Evolutionary conservation across 2,888 invertebrate genomes (phyloP), one percentile per base, ranked within the genome.

Genomic region (Pocota personata): DNA sequence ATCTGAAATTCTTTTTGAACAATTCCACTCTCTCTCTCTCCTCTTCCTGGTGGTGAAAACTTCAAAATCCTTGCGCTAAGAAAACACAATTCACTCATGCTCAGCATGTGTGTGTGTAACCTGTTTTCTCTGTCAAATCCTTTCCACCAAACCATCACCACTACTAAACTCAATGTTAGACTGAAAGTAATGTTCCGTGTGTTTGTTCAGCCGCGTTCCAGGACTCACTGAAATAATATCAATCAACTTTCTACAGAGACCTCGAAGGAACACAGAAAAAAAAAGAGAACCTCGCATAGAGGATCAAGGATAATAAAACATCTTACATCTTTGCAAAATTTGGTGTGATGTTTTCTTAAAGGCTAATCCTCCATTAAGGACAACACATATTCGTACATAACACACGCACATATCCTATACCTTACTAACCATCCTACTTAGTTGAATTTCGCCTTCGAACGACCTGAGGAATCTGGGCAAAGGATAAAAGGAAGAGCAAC

Each of bases 341-440:
- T 67, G 64, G 82, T 82, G 82, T 82, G 82, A 86, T 86, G 76
- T 82, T 86, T 71, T 82, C 69, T 71, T 62, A 76, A 72, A 32
- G 82, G 86, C 80, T 86, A 86, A 86, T 86, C 86, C 67, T 77
- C 86, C 86, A 86, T 86, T 86, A 86, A 86, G 82, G 55, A 86
- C 76, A 77, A 75, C 75, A 84, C 67, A 62, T 52, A 83, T n/a
- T n/a, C n/a, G n/a, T 67, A 78, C 30, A 64, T 19, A 32, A 78
- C 16, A 62, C 21, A 71, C 62, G 30, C 37, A 43, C 37, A 73
- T 24, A 43, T 27, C 30, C 35, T 50, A 52, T 3, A 19, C 14
- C 27, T n/a, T 43, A 8, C 4, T 21, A 21, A 46, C 14, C 60
- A 50, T 52, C 16, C 52, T 72, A 64, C 64, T 71, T 78, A 71